Percentiles rank a stretch among this genome's conserved stretches.
Conservation (phyloP, 2,888 invertebrate species). For the Amaurobius ferox region DNA sequence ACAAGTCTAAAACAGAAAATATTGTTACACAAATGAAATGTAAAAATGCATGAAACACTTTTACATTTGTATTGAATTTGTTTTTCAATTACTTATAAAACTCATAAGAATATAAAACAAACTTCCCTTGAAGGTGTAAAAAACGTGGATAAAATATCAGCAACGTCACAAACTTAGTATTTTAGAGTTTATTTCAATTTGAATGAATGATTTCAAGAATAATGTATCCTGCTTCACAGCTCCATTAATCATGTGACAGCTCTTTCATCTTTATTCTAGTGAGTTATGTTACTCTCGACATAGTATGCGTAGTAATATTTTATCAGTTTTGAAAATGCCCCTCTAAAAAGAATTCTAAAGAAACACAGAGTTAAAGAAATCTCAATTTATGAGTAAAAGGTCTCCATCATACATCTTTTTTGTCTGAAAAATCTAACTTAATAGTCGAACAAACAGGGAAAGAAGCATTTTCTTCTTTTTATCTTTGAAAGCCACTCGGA, state of each 20-base stretch:
- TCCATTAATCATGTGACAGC: constrained; percentile 1
- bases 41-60: no score
- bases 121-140: no score
- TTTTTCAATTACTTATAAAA: no score
- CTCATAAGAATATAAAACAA: no score
- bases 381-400: constrained; percentile 15
- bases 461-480: constrained; percentile 23
- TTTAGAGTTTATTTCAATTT: background rate
- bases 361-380: background rate
- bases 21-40: no score
- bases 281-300: background rate
- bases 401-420: constrained; percentile 20
- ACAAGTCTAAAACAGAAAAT: no score
- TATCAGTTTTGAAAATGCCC: background rate
- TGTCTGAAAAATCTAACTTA: constrained; percentile 25
- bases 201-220: background rate
- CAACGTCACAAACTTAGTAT: background rate
- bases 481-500: constrained; percentile 45
- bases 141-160: background rate
- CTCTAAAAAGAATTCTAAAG: background rate
- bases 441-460: constrained; percentile 24
- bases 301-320: background rate
- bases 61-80: no score
- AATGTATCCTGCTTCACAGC: background rate
- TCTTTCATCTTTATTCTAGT: background rate